Percentiles rank a stretch among this genome's conserved stretches.
phyloP scores from a whole-genome alignment of 2,113 vertebrate species.

The Mormyrus lacerda region DNA sequence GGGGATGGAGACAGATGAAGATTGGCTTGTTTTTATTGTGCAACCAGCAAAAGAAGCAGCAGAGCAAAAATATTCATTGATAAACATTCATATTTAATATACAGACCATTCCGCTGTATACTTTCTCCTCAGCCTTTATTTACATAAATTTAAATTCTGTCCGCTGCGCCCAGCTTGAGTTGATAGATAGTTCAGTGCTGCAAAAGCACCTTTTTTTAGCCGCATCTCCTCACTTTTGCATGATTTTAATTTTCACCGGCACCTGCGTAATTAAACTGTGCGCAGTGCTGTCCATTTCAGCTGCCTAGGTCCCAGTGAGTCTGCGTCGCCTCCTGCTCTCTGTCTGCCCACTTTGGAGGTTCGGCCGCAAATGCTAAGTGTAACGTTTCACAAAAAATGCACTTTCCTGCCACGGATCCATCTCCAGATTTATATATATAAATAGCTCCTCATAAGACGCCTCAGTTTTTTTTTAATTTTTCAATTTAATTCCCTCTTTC shows the following conservation, averaged over 20 bases:
- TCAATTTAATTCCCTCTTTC: neutral
- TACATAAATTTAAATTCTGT: conserved; percentile 5
- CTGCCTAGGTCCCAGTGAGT: neutral
- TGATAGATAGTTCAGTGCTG: neutral
- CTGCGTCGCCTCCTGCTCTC: neutral
- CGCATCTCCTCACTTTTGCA: neutral
- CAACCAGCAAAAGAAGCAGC: neutral
- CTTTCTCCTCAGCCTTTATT: neutral
- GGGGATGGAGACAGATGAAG: neutral
- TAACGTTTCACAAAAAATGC: neutral
- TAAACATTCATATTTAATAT: neutral
- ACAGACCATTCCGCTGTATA: neutral
- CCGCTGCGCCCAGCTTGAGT: neutral
- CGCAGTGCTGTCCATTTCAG: neutral
- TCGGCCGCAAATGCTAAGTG: neutral
- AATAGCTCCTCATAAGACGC: neutral
- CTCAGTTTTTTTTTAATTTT: neutral
- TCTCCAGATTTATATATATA: neutral
- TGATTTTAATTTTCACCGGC: neutral
- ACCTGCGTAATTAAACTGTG: neutral
- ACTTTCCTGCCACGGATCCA: neutral
- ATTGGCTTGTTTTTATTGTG: neutral
- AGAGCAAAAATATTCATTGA: neutral
- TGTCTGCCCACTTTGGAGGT: neutral
- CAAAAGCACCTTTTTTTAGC: neutral